Base-by-base conservation (phyloP, 2,113 vertebrate species). In the Setophaga kirtlandii region DNA sequence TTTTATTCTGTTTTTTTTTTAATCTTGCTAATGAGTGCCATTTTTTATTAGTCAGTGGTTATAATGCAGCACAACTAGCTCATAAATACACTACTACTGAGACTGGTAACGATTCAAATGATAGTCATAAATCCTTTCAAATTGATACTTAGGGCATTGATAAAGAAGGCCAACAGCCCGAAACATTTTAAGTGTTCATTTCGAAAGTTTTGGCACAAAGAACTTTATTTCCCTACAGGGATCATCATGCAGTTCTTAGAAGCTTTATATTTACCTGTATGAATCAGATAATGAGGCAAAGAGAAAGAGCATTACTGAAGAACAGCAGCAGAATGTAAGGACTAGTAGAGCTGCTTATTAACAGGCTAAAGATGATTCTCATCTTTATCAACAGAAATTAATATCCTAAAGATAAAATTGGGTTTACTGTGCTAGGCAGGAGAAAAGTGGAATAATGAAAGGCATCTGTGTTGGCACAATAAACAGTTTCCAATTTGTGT, bases 171-270 rank as follows among this genome's bases (percentile, higher is more conserved):
- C 31, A 87, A 42, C 37, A 93, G 44, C 55, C 91, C 3, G 10
- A 96, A 95, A 95, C 22, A 44, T 81, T 87, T 89, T 23, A 89
- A 93, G 28, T 39, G 55, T 74, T 95, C 12, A 49, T 87, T 79
- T 83, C 33, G 47, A 78, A 96, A 90, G 31, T 87, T 71, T 69
- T 88, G 58, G 27, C 9, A 63, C 7, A 53, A 65, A 73, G 6
- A 87, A 56, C n/a, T 87, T 39, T 75, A 68, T 93, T 92, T 58
- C 63, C 16, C 64, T 85, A 60, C 64, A 63, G 68, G 16, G 85
- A 83, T 79, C 42, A 49, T 82, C 30, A 3, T 20, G 10, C 19
- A 58, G 11, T 64, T 93, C 64, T 92, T 76, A 55, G 30, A 56
- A 44, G 7, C 28, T 83, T 71, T 73, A 84, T 74, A 80, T 35